phyloP scores from a whole-genome alignment of 2,113 vertebrate genomes.

The Rhabdomys dilectus region DNA sequence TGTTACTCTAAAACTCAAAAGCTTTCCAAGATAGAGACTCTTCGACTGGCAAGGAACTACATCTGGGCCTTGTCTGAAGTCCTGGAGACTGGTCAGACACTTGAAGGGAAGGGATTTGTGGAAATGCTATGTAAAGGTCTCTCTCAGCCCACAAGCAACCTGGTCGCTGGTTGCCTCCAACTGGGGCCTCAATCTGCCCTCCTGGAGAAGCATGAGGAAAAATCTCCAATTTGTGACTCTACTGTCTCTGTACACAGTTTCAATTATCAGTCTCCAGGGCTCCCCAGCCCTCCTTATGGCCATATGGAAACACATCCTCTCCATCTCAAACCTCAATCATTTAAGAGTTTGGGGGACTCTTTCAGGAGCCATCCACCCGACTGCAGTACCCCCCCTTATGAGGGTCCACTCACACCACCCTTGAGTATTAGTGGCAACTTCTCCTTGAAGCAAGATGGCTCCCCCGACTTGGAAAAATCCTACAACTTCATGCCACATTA shows the following conservation, averaged over 20 bases:
- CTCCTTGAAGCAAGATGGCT: conserved; percentile 95
- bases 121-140: conserved; percentile 99
- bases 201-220: conserved; percentile 93
- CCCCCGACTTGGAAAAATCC: conserved; percentile 93
- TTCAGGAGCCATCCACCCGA: conserved; percentile 91
- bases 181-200: conserved; percentile 89
- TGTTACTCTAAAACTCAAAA: conserved; percentile 99
- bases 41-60: conserved; percentile 96
- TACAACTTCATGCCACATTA: conserved; percentile 88
- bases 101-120: conserved; percentile 94
- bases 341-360: conserved; percentile 89
- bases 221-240: conserved; percentile 83
- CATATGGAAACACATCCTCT: conserved; percentile 94
- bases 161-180: conserved; percentile 97
- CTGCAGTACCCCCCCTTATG: conserved; percentile 94
- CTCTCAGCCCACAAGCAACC: conserved; percentile 97
- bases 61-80: conserved; percentile 99
- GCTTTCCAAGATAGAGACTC: conserved; percentile 97
- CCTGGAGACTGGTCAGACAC: conserved; percentile 93
- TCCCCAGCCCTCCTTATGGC: conserved; percentile 97
- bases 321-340: conserved; percentile 91
- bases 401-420: conserved; percentile 95
- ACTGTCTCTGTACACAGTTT: conserved; percentile 85
- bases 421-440: conserved; percentile 97
- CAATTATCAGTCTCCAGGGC: conserved; percentile 94